These are phyloP conservation scores for Catalaphyllia jardinei DNA, from an alignment of 64 coral and sea anemone species.

Conservation along the genomic window DNA sequence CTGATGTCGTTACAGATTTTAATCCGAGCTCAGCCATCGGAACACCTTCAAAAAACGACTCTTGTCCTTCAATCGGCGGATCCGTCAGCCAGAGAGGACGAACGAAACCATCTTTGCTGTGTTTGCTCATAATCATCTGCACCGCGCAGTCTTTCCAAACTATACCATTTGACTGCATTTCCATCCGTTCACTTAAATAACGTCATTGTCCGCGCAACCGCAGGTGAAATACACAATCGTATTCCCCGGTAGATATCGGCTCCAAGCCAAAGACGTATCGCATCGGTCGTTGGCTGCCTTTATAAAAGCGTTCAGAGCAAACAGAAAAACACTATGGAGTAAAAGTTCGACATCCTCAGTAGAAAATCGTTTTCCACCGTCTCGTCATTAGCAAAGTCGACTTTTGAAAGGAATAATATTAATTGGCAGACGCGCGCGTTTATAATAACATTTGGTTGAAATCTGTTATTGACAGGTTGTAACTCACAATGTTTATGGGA, in stretches of 20 bases:
- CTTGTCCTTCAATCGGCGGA: slow-evolving; percentile 28
- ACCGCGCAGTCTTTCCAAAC: neutral
- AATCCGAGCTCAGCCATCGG: slow-evolving; percentile 14
- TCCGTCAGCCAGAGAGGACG: slow-evolving; percentile 57
- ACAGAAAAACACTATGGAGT: neutral
- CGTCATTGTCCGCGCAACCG: neutral
- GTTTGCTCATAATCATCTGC: neutral
- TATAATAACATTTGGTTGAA: neutral
- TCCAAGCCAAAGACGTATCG: neutral
- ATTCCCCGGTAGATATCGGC: neutral
- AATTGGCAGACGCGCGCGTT: slow-evolving; percentile 1
- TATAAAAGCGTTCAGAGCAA: neutral
- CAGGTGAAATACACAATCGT: slow-evolving; percentile 20
- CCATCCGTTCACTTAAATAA: neutral
- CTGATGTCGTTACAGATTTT: neutral
- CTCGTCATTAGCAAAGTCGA: neutral
- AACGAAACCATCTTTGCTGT: slow-evolving; percentile 45
- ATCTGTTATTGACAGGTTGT: neutral
- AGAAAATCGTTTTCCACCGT: neutral
- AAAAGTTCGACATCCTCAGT: neutral
- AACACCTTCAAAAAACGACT: slow-evolving; percentile 44
- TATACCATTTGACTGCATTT: neutral
- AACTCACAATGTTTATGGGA: neutral
- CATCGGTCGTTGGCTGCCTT: neutral
- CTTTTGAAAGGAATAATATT: neutral